Evolutionary conservation across 2,797 vertebrate genomes (phyloP).

Genomic region (Pseudomugil gertrudae): DNA sequence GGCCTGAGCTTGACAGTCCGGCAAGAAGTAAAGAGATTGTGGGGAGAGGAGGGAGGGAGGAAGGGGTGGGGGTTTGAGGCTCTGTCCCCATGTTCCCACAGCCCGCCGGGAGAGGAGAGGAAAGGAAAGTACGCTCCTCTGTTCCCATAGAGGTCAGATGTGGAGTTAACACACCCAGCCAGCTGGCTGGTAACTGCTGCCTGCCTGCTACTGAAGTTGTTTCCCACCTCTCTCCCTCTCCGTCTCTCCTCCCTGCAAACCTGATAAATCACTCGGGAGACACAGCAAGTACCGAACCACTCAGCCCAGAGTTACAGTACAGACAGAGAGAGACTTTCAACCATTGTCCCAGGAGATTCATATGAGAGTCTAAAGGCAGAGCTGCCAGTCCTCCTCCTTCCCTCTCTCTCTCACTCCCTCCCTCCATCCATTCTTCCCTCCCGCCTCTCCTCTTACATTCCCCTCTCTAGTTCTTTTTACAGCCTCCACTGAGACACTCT

Average conservation of each 20-base stretch:
- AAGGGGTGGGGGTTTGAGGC: conserved; percentile 27
- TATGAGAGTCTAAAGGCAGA: conserved; percentile 80
- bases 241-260: conserved; percentile 64
- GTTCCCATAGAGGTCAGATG: conserved; percentile 79
- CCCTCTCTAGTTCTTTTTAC: conserved; percentile 73
- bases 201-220: conserved; percentile 63
- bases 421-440: conserved; percentile 50
- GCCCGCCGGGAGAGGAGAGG: conserved; percentile 50
- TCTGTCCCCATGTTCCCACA: conserved; percentile 61
- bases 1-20: conserved; percentile 32
- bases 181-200: conserved; percentile 65
- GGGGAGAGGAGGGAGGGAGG: no score
- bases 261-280: conserved; percentile 77
- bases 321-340: conserved; percentile 74
- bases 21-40: conserved; percentile 5
- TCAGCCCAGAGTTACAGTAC: conserved; percentile 64
- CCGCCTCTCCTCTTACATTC: conserved; percentile 75
- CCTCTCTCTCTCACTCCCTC: conserved; percentile 47
- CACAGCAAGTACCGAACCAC: conserved; percentile 58
- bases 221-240: conserved; percentile 41
- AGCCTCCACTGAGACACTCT: conserved; percentile 80
- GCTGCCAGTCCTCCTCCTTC: conserved; percentile 66
- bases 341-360: conserved; percentile 79
- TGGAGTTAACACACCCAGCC: conserved; percentile 73
- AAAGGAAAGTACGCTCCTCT: conserved; percentile 59